Percentiles rank a stretch among this genome's conserved stretches.
These are phyloP conservation scores for Parnassius glacialis DNA, from an alignment of 2,888 invertebrate species.

Conservation along the genomic window DNA sequence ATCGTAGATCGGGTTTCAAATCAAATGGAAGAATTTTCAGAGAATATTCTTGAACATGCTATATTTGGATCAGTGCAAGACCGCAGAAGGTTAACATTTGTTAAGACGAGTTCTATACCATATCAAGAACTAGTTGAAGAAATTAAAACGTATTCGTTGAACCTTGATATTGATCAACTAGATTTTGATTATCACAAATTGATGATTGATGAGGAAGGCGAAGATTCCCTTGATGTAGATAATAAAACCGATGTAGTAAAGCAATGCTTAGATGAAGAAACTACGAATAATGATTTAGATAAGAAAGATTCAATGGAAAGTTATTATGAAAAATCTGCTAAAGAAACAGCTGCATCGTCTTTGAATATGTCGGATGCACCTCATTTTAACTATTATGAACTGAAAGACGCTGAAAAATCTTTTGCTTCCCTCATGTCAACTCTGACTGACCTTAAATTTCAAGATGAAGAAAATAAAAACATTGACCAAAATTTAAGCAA, in stretches of 20 bases:
- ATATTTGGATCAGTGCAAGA: constrained; percentile 84
- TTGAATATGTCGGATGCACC: constrained; percentile 9
- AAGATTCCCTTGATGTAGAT: constrained; percentile 22
- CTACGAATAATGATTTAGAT: not conserved
- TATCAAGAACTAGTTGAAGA: constrained; percentile 60
- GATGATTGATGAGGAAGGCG: constrained; percentile 38
- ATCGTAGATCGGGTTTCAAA: constrained; percentile 11
- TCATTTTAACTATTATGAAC: constrained; percentile 38
- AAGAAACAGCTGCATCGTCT: constrained; percentile 10
- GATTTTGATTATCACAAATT: constrained; percentile 57
- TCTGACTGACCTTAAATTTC: not conserved
- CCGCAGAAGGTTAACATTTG: constrained; percentile 52
- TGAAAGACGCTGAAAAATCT: constrained; percentile 44
- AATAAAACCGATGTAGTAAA: not conserved
- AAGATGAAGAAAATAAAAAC: not conserved
- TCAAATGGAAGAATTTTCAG: constrained; percentile 40
- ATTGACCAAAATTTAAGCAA: not conserved
- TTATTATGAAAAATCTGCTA: not conserved
- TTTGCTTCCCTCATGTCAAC: constrained; percentile 27
- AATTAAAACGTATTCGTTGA: constrained; percentile 59
- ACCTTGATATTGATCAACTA: constrained; percentile 54
- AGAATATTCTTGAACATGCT: constrained; percentile 70
- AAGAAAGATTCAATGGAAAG: not conserved
- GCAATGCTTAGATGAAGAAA: not conserved
- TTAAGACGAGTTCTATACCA: constrained; percentile 42